Evolutionary conservation across 1,140 invertebrate species (phyloP).

Genomic region (Drosophila nannoptera): DNA sequence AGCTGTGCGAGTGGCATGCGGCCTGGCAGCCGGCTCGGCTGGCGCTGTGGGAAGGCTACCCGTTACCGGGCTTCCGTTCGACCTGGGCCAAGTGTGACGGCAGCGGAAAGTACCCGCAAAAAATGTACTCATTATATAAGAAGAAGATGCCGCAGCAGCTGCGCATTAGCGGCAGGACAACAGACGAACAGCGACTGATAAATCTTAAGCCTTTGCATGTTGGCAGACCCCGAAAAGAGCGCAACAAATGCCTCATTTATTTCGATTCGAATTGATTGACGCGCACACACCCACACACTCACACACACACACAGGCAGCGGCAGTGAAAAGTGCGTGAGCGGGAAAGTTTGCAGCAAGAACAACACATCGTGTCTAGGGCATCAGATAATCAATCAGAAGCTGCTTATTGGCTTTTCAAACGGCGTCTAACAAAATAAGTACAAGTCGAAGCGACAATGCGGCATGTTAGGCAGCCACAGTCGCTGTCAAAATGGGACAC

Average conservation of each 20-base stretch:
- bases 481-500: conserved; percentile 12
- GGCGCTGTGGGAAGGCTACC: conserved; percentile 3
- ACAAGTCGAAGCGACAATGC: conserved; percentile 72
- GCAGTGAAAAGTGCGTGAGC: not conserved
- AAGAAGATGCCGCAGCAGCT: not conserved
- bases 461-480: conserved; percentile 47
- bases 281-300: conserved; percentile 20
- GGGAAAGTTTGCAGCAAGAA: conserved; percentile 26
- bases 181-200: conserved; percentile 6
- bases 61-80: conserved; percentile 13
- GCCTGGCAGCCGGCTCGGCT: not conserved
- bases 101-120: not conserved
- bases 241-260: conserved; percentile 62
- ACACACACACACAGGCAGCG: not conserved
- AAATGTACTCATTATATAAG: conserved; percentile 13
- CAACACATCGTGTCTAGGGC: conserved; percentile 16
- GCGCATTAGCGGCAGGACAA: no score
- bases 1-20: conserved; percentile 13
- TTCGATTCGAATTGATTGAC: conserved; percentile 71
- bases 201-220: conserved; percentile 55
- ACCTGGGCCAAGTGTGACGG: conserved; percentile 44
- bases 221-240: conserved; percentile 24
- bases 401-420: conserved; percentile 76
- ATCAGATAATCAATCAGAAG: conserved; percentile 73
- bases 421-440: conserved; percentile 74